Evolutionary conservation across 2,113 vertebrate species (phyloP).

Genomic region (Plecotus auritus): DNA sequence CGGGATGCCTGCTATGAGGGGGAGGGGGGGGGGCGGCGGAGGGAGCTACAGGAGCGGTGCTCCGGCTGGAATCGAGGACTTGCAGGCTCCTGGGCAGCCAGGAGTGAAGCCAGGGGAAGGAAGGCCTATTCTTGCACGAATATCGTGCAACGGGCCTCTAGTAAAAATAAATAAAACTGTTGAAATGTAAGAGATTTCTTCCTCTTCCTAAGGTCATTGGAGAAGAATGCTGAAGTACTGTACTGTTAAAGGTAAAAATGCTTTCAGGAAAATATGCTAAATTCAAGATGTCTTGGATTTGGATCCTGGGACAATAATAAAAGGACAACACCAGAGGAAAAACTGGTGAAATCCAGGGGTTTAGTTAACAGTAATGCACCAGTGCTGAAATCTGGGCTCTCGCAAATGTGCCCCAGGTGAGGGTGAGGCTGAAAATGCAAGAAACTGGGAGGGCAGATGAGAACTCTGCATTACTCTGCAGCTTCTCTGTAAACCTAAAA

Average conservation of each 20-base stretch:
- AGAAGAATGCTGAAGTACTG: neutral
- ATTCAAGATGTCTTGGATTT: neutral
- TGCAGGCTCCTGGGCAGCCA: no score
- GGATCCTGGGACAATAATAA: neutral
- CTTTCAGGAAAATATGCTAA: neutral
- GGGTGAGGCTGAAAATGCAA: neutral
- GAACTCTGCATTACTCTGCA: neutral
- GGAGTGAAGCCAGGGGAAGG: no score
- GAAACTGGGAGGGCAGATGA: neutral
- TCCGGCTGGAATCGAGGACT: no score
- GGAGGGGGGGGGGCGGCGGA: no score
- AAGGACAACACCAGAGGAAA: neutral
- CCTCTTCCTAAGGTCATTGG: neutral
- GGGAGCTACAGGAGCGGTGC: no score
- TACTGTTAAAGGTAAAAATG: neutral
- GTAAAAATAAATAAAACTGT: neutral
- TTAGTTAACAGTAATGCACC: neutral
- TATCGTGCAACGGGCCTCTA: no score
- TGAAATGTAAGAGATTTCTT: neutral
- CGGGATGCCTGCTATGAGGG: no score
- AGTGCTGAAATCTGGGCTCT: neutral
- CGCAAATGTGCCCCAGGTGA: neutral
- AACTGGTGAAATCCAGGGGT: neutral
- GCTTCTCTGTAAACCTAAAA: neutral
- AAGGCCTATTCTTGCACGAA: no score